Evolutionary conservation across 2,888 invertebrate species (phyloP), one percentile per base, ranked within the genome.

Genomic region (Euzetes globulus): DNA sequence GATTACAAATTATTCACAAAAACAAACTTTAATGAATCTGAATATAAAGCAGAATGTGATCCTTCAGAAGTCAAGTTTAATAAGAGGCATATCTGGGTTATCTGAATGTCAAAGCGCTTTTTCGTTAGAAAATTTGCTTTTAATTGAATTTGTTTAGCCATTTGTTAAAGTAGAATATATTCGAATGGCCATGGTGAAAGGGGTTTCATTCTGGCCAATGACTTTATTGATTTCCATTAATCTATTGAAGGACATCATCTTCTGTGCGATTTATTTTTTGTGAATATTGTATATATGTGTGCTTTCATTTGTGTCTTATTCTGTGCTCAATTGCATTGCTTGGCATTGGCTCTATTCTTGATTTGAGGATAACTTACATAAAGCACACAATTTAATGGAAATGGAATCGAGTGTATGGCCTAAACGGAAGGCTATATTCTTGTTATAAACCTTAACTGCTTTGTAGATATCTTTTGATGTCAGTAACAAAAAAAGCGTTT

Each of bases 321-420:
- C 19, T 50, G 50, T 50, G 50, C 50, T 7, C 50, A 17, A 50
- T 50, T 50, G 6, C 50, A 33, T 33, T 33, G 7, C 33, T 33
- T 6, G 7, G 33, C 33, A 50, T 50, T 50, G n/a, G 4, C n/a
- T 50, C 6, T 19, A 50, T 17, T 19, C 50, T 19, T 50, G n/a
- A 50, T 50, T 50, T 19, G n/a, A 50, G 50, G 50, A 50, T 50
- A 50, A 50, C 50, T 50, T 50, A 50, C 50, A 50, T 50, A 50
- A 50, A 50, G 50, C 50, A 50, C 13, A 50, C 50, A 50, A 50
- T 50, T 50, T 50, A 50, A 50, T 19, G 19, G 19, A 50, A 33
- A 33, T 33, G 33, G 33, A 33, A 33, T 33, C 33, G 33, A 33
- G 33, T 33, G 50, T 50, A 50, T 50, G 19, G n/a, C 4, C 50